Evolutionary conservation across 2,888 invertebrate species (phyloP).

Genomic region (Agrotis segetum): DNA sequence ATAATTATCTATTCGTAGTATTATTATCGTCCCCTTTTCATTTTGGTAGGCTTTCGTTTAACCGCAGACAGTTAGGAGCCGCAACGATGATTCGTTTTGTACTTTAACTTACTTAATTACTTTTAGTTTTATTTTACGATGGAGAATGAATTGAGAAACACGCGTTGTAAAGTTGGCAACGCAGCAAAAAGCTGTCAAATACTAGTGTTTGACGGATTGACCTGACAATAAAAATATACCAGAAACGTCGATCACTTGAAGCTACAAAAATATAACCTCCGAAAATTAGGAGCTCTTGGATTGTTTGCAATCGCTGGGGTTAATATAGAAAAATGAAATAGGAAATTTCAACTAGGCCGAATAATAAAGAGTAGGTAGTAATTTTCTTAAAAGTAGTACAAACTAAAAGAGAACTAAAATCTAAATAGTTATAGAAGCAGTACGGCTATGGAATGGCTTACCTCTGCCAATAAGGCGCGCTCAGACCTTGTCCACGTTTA

Average conservation of each 20-base stretch:
- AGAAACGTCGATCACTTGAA: too few species aligned
- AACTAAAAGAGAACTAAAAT: constrained; percentile 22
- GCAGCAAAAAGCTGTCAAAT: background rate
- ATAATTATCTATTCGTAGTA: constrained; percentile 22
- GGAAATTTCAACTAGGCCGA: too few species aligned
- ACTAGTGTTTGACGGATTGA: too few species aligned
- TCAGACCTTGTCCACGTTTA: too few species aligned
- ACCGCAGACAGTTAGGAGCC: constrained; percentile 23
- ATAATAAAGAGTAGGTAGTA: background rate
- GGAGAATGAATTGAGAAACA: background rate
- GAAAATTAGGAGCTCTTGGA: too few species aligned
- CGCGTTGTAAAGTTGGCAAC: background rate
- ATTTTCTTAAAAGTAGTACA: background rate
- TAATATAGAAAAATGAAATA: too few species aligned
- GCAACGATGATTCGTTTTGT: constrained; percentile 1
- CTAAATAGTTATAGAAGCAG: constrained; percentile 25
- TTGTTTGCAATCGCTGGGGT: too few species aligned
- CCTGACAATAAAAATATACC: too few species aligned
- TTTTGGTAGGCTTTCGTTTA: background rate
- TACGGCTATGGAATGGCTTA: too few species aligned
- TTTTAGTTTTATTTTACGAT: too few species aligned
- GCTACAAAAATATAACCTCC: too few species aligned
- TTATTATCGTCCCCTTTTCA: background rate
- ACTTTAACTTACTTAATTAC: background rate
- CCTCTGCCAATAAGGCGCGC: too few species aligned